phyloP scores from a whole-genome alignment of 2,113 vertebrate species.

The Brachirus orientalis region DNA sequence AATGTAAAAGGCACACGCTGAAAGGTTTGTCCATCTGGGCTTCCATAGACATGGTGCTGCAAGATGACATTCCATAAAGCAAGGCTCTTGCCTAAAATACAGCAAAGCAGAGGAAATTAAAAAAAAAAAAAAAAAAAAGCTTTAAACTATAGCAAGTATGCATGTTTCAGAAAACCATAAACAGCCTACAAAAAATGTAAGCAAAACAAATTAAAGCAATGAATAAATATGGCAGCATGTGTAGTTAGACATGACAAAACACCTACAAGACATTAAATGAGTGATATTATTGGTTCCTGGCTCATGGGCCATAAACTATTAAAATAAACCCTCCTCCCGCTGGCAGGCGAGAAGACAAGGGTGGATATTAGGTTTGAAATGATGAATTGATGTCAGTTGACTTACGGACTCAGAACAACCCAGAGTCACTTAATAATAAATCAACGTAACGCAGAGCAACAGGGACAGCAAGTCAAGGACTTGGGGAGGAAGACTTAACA shows the following conservation, averaged over 20 bases:
- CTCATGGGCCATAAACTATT: conserved; percentile 36
- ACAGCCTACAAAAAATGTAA: no score
- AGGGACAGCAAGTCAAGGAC: conserved; percentile 57
- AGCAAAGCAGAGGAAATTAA: no score
- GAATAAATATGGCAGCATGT: conserved; percentile 43
- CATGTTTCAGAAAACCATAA: no score
- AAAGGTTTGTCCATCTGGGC: no score
- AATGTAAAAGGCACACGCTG: no score
- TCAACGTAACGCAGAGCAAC: conserved; percentile 44
- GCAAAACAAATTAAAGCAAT: no score
- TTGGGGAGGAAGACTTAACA: no score
- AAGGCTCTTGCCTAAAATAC: no score
- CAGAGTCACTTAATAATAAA: conserved; percentile 68
- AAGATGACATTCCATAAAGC: no score
- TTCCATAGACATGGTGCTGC: no score
- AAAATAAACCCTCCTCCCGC: conserved; percentile 37
- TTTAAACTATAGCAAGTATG: no score
- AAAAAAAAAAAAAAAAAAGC: no score
- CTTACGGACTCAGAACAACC: conserved; percentile 57
- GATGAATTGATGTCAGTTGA: conserved; percentile 68
- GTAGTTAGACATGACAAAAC: conserved; percentile 39
- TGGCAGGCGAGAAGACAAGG: conserved; percentile 19
- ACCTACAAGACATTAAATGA: conserved; percentile 34
- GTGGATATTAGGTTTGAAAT: conserved; percentile 45
- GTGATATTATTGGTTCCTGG: conserved; percentile 38